These are phyloP conservation scores for Macropus fuliginosus DNA, from an alignment of 2,797 vertebrate species.

Conservation along the genomic window DNA sequence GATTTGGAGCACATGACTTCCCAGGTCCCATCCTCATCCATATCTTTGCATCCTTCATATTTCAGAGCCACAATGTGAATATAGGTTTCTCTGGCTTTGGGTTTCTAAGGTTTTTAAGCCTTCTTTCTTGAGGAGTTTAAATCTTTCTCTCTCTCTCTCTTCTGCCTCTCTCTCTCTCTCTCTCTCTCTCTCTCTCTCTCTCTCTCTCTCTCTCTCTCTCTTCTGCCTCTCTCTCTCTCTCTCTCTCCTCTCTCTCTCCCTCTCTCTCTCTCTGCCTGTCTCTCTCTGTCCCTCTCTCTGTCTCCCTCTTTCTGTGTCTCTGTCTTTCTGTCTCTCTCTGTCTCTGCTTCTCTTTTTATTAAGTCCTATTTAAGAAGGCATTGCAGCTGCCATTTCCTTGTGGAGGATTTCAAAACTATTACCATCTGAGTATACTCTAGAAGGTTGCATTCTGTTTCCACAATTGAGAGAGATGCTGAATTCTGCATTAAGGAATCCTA, in stretches of 20 bases:
- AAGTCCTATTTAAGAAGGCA: background rate
- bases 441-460: constrained; percentile 58
- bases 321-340: background rate
- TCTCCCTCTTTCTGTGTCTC: no score
- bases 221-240: no score
- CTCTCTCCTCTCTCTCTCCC: no score
- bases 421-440: constrained; percentile 39
- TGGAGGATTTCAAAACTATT: constrained; percentile 54
- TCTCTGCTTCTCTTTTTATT: background rate
- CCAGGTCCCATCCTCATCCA: background rate
- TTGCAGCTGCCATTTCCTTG: background rate
- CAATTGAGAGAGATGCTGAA: constrained; percentile 63
- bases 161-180: no score
- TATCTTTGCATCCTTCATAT: background rate
- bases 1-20: background rate
- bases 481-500: constrained; percentile 64
- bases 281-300: no score
- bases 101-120: no score
- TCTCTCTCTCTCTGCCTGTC: no score
- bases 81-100: background rate
- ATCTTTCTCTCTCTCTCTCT: background rate
- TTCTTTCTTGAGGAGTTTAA: no score
- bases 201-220: no score
- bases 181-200: no score
- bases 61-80: background rate